Conservation (phyloP, 2,113 vertebrate genomes). For the Cariama cristata region DNA sequence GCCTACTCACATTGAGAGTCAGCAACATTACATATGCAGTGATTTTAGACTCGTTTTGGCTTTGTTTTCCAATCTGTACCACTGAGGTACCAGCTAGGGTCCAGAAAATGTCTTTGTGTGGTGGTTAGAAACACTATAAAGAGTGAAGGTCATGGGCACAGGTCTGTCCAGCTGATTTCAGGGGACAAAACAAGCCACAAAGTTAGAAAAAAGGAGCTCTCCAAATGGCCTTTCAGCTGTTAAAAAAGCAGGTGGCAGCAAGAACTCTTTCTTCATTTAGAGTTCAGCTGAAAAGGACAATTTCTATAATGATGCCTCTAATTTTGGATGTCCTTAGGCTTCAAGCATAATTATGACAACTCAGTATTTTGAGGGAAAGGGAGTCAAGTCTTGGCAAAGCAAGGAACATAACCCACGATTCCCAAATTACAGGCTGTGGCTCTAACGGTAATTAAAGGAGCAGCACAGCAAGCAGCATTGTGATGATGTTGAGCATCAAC, state of each 20-base stretch:
- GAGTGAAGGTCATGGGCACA: neutral
- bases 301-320: neutral
- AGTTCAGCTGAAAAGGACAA: neutral
- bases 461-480: neutral
- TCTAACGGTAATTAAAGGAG: neutral
- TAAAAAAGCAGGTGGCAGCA: neutral
- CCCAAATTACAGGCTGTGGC: conserved; percentile 1
- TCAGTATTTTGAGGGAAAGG: neutral
- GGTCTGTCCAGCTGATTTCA: neutral
- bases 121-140: neutral
- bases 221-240: neutral
- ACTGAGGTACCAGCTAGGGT: neutral
- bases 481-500: neutral
- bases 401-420: neutral
- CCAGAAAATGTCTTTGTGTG: neutral
- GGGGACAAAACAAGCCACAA: neutral
- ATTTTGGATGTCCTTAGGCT: conserved; percentile 29
- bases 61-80: neutral
- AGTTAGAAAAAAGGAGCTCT: neutral
- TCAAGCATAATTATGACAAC: neutral
- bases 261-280: neutral
- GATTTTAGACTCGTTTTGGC: neutral
- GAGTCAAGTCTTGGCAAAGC: neutral
- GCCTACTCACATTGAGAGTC: accelerated
- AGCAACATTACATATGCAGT: neutral